Conservation (phyloP, 2,797 vertebrate genomes). For the Peromyscus eremicus region DNA sequence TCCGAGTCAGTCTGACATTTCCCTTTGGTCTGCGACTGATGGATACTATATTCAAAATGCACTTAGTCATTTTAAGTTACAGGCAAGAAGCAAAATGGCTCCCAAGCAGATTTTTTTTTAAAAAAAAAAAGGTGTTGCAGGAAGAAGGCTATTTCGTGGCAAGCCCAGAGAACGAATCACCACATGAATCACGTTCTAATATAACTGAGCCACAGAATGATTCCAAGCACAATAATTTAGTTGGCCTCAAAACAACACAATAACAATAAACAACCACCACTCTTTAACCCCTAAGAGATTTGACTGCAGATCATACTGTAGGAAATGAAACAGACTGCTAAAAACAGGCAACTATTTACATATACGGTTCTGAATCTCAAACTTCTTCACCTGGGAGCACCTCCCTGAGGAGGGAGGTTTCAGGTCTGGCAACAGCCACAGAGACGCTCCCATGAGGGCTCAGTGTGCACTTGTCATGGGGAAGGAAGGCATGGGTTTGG, state of each 20-base stretch:
- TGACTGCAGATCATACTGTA: conserved; percentile 59
- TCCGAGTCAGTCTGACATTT: conserved; percentile 75
- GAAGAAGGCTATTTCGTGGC: conserved; percentile 83
- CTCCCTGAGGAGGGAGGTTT: conserved; percentile 49
- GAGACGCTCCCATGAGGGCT: conserved; percentile 62
- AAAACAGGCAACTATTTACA: conserved; percentile 74
- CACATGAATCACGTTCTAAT: conserved; percentile 61
- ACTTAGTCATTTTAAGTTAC: conserved; percentile 85
- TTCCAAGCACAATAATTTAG: conserved; percentile 72
- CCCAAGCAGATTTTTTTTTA: conserved; percentile 82
- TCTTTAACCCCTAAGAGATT: conserved; percentile 43
- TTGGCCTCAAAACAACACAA: conserved; percentile 70
- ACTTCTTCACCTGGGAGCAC: conserved; percentile 71
- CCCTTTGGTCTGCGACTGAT: conserved; percentile 71
- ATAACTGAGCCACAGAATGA: conserved; percentile 77
- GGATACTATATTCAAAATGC: conserved; percentile 76
- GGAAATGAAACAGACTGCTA: conserved; percentile 72
- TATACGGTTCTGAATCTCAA: conserved; percentile 69
- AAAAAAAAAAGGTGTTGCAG: conserved; percentile 76
- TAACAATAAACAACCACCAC: conserved; percentile 16
- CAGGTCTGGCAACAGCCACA: conserved; percentile 44
- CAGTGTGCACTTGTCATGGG: conserved; percentile 52
- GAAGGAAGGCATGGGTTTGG: conserved; percentile 70
- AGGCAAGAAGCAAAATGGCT: conserved; percentile 89
- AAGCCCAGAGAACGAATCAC: conserved; percentile 70